These are phyloP conservation scores for Napeogenes sylphis DNA, from an alignment of 2,888 invertebrate genomes.

Conservation along the genomic window DNA sequence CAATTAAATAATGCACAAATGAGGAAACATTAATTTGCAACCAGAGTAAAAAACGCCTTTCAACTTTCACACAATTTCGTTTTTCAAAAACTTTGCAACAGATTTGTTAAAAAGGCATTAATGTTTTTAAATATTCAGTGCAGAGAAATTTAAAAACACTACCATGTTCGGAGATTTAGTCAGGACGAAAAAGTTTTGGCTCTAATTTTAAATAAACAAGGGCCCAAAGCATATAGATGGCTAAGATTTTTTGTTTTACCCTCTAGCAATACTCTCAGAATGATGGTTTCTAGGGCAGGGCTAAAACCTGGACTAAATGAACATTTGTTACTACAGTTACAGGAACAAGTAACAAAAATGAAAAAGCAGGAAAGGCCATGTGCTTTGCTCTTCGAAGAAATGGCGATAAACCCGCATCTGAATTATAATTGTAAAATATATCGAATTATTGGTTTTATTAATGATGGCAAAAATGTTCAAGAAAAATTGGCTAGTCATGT, in stretches of 20 bases:
- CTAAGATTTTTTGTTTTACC: conserved; percentile 10
- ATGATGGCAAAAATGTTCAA: conserved; percentile 12
- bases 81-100: neutral
- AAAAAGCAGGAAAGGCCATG: conserved; percentile 13
- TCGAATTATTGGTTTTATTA: conserved; percentile 13
- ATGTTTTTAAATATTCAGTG: conserved; percentile 18
- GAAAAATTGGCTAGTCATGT: conserved; percentile 24
- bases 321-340: conserved; percentile 3
- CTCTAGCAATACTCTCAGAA: neutral
- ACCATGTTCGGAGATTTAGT: conserved; percentile 16
- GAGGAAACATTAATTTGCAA: too few relatives aligned
- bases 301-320: conserved; percentile 10
- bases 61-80: conserved; percentile 1
- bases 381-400: conserved; percentile 19
- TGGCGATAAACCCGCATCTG: conserved; percentile 18
- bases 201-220: conserved; percentile 17
- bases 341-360: conserved; percentile 7
- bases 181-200: conserved; percentile 20
- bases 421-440: conserved; percentile 16
- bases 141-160: conserved; percentile 15
- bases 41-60: neutral
- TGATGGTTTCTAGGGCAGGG: too few relatives aligned
- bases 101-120: conserved; percentile 1
- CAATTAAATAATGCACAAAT: too few relatives aligned
- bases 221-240: conserved; percentile 17